These are phyloP conservation scores for Sisor rabdophorus DNA, from an alignment of 2,113 vertebrate species.

Conservation along the genomic window DNA sequence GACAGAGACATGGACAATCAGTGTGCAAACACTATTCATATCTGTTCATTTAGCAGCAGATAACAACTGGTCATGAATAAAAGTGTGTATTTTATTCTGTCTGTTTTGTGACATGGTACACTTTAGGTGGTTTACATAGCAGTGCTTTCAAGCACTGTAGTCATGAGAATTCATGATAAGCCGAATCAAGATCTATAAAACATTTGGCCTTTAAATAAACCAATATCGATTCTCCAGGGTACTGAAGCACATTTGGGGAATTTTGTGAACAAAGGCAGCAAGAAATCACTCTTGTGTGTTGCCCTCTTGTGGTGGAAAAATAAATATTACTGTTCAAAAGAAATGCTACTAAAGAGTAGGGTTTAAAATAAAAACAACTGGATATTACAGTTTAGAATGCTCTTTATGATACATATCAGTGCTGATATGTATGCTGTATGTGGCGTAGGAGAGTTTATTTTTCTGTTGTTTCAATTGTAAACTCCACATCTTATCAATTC, in stretches of 20 bases:
- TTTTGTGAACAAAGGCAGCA: background rate
- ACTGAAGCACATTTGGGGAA: background rate
- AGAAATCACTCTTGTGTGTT: conserved; percentile 43
- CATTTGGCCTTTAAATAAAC: conserved; percentile 20
- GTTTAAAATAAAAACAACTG: background rate
- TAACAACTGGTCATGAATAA: conserved; percentile 12
- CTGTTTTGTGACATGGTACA: background rate
- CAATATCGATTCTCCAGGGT: background rate
- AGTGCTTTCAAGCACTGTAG: background rate
- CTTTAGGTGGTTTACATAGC: conserved; percentile 4
- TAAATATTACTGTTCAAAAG: background rate
- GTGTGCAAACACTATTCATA: conserved; percentile 4
- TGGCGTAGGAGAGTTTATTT: background rate
- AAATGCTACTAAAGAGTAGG: background rate
- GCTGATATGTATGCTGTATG: background rate
- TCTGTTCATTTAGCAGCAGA: conserved; percentile 8
- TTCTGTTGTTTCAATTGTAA: background rate
- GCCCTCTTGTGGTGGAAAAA: conserved; percentile 64
- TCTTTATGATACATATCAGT: background rate
- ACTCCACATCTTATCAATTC: conserved; percentile 7
- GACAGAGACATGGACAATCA: background rate
- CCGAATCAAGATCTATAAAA: background rate
- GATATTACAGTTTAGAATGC: background rate
- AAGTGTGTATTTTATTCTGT: background rate
- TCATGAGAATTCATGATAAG: conserved; percentile 19